These are phyloP conservation scores for Ochropleura plecta DNA, from an alignment of 2,888 invertebrate species.

Conservation along the genomic window DNA sequence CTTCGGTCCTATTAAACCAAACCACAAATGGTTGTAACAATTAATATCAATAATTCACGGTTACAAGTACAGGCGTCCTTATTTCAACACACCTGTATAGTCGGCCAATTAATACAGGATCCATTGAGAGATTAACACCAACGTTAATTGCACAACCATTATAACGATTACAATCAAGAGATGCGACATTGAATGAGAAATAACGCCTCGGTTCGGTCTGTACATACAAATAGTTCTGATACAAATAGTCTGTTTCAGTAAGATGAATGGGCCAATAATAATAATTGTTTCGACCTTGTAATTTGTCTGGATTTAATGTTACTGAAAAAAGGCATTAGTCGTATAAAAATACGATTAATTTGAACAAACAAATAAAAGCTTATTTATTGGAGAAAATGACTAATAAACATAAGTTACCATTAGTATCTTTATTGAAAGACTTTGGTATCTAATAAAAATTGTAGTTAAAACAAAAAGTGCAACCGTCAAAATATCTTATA, in stretches of 20 bases:
- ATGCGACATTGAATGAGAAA: conserved; percentile 51
- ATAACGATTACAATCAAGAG: conserved; percentile 63
- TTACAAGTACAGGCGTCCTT: conserved; percentile 36
- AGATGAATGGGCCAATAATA: conserved; percentile 9
- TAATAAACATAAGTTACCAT: background rate
- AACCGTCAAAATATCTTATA: background rate
- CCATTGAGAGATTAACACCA: conserved; percentile 61
- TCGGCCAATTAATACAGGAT: conserved; percentile 58
- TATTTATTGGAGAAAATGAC: background rate
- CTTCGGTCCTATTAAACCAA: conserved; percentile 19
- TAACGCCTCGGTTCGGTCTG: conserved; percentile 9
- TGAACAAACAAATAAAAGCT: background rate
- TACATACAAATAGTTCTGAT: conserved; percentile 31
- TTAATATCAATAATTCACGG: conserved; percentile 59
- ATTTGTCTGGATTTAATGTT: conserved; percentile 24
- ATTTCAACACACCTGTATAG: conserved; percentile 60
- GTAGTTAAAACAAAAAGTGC: background rate
- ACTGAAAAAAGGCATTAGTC: conserved; percentile 25
- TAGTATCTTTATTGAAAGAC: background rate
- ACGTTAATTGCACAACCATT: conserved; percentile 61
- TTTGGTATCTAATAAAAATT: background rate
- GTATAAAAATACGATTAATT: conserved; percentile 10
- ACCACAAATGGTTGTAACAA: conserved; percentile 50
- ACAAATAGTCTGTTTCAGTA: background rate
- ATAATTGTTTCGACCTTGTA: background rate